A percentile compares a stretch with the other conserved stretches of the same genome.
Conservation (phyloP, 2,797 vertebrate species). For the Podarcis siculus region DNA sequence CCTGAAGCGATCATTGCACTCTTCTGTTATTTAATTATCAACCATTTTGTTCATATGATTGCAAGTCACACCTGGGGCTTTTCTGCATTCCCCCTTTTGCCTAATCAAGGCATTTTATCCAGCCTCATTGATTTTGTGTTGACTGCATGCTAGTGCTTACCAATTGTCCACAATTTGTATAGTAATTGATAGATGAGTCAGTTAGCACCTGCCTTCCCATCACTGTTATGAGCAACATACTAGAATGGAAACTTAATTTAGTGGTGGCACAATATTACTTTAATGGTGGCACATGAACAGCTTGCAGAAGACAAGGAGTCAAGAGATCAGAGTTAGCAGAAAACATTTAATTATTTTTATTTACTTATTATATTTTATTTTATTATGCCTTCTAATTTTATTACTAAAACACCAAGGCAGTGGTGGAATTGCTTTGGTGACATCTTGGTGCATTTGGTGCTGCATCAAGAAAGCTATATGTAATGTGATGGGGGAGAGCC, state of each 20-base stretch:
- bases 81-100: constrained; percentile 25
- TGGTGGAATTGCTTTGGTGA: neutral
- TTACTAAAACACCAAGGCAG: neutral
- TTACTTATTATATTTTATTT: neutral
- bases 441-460: neutral
- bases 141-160: constrained; percentile 55
- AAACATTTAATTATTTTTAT: neutral
- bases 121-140: constrained; percentile 69
- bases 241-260: constrained; percentile 45
- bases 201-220: constrained; percentile 44
- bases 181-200: constrained; percentile 71
- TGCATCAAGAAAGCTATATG: neutral
- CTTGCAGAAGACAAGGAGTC: neutral
- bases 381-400: neutral
- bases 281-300: neutral
- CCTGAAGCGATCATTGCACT: neutral
- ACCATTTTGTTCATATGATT: constrained; percentile 37
- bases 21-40: constrained; percentile 46
- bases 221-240: neutral
- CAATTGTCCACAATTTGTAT: constrained; percentile 66
- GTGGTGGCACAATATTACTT: neutral
- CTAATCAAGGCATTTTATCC: constrained; percentile 57
- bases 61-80: constrained; percentile 25
- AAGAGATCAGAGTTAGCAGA: neutral
- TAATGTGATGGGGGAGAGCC: too few species aligned